Conservation (phyloP, 2,888 invertebrate genomes). For the Hofmannophila pseudospretella region DNA sequence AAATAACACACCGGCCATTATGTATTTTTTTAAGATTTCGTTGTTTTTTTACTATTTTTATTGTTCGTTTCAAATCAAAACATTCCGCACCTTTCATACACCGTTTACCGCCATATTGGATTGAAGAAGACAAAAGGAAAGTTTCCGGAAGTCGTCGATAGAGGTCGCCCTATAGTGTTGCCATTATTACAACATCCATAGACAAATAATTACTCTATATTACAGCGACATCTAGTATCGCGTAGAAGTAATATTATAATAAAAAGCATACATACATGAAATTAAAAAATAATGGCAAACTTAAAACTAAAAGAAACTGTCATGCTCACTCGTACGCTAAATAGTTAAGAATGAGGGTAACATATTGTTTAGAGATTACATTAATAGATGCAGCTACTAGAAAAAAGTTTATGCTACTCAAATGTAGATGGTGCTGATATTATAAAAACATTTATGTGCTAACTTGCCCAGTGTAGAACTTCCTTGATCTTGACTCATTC, state of each 20-base stretch:
- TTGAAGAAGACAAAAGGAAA: constrained; percentile 66
- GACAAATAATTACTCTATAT: background rate
- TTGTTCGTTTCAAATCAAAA: constrained; percentile 69
- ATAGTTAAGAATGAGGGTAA: too few relatives aligned
- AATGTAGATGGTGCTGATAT: background rate
- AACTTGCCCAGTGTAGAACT: too few relatives aligned
- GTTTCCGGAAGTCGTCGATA: constrained; percentile 32
- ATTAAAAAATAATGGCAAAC: background rate
- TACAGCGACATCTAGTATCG: constrained; percentile 19
- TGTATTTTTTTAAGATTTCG: constrained; percentile 43
- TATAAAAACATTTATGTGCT: too few relatives aligned
- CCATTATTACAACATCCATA: constrained; percentile 26
- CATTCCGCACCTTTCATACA: constrained; percentile 73
- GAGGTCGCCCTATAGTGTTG: constrained; percentile 42
- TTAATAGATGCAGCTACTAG: constrained; percentile 4
- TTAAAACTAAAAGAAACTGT: too few relatives aligned
- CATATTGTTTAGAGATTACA: background rate
- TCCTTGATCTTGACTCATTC: too few relatives aligned
- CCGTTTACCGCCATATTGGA: constrained; percentile 76
- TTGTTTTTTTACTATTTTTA: constrained; percentile 44
- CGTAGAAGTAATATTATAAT: constrained; percentile 11
- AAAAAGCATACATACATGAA: background rate
- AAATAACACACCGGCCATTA: constrained; percentile 47
- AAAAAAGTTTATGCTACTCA: background rate
- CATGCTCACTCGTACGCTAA: too few relatives aligned